These are phyloP conservation scores for Pogona vitticeps DNA, from an alignment of 2,113 vertebrate genomes.

Conservation along the genomic window DNA sequence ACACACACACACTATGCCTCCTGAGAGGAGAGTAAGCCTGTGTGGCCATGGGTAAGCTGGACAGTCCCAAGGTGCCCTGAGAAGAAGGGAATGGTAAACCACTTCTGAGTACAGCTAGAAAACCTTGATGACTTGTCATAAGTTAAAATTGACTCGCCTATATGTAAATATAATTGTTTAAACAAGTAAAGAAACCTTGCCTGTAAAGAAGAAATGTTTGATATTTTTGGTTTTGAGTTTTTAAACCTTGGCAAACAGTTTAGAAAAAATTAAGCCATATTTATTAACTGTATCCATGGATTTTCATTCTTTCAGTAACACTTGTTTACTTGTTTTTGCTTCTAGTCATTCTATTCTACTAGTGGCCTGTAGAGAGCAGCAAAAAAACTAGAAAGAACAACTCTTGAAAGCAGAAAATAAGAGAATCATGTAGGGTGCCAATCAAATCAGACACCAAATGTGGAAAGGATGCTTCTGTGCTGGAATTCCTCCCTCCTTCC, in stretches of 20 bases:
- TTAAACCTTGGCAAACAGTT: not conserved
- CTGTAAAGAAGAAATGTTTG: no score
- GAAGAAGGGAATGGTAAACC: no score
- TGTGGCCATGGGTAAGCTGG: no score
- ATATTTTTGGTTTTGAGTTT: not conserved
- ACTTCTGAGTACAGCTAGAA: no score
- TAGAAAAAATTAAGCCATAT: not conserved
- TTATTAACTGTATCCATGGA: not conserved
- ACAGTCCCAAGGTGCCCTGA: no score
- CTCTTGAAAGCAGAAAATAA: slow-evolving; percentile 33
- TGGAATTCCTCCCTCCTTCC: not conserved
- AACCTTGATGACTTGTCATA: no score
- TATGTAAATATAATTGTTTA: no score
- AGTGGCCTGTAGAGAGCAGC: slow-evolving; percentile 73
- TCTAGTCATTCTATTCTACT: slow-evolving; percentile 41
- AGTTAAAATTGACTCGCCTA: no score
- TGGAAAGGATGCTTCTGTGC: not conserved
- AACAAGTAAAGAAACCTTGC: no score
- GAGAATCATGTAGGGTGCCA: slow-evolving; percentile 24
- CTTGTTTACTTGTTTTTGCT: not conserved
- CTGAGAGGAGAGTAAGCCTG: no score
- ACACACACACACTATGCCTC: no score
- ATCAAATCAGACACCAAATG: slow-evolving; percentile 31
- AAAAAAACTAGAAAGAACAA: slow-evolving; percentile 63
- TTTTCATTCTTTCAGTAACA: not conserved